phyloP scores from a whole-genome alignment of 2,797 vertebrate genomes.

The Myiotriccus ornatus region DNA sequence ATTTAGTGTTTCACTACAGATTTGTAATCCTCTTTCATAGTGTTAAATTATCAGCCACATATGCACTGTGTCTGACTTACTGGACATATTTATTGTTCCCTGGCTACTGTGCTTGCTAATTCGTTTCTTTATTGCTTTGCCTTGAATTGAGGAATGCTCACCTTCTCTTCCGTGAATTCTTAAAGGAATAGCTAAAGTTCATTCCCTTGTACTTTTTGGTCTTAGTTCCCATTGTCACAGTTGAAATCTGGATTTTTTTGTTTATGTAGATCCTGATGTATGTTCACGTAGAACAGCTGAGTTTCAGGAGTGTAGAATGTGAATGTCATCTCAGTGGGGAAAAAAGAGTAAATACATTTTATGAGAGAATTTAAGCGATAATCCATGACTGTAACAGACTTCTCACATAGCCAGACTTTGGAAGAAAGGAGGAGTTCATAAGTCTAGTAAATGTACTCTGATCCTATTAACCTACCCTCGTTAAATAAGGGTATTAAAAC shows the following conservation, averaged over 20 bases:
- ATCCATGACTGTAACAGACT: background rate
- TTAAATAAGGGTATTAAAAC: background rate
- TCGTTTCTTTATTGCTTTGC: slow-evolving; percentile 47
- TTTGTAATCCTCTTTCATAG: slow-evolving; percentile 20
- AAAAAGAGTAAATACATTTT: background rate
- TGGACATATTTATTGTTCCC: slow-evolving; percentile 11
- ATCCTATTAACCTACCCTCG: background rate
- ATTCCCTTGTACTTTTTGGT: background rate
- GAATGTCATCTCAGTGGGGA: background rate
- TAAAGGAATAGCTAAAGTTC: background rate
- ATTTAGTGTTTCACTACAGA: slow-evolving; percentile 8
- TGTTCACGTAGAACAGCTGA: background rate
- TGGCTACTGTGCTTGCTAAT: slow-evolving; percentile 9
- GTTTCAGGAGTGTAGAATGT: background rate
- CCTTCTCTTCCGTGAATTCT: background rate
- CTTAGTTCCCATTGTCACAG: background rate
- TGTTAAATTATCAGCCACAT: slow-evolving; percentile 31
- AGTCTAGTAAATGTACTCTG: background rate
- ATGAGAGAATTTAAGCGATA: background rate
- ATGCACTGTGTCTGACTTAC: slow-evolving; percentile 7
- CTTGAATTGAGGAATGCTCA: background rate
- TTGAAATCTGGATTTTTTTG: background rate
- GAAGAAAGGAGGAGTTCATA: background rate
- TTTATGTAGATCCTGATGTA: background rate
- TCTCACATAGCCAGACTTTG: background rate